Percentiles rank a stretch among this genome's conserved stretches.
These are phyloP conservation scores for Periophthalmodon schlosseri DNA, from an alignment of 2,113 vertebrate genomes.

Conservation along the genomic window DNA sequence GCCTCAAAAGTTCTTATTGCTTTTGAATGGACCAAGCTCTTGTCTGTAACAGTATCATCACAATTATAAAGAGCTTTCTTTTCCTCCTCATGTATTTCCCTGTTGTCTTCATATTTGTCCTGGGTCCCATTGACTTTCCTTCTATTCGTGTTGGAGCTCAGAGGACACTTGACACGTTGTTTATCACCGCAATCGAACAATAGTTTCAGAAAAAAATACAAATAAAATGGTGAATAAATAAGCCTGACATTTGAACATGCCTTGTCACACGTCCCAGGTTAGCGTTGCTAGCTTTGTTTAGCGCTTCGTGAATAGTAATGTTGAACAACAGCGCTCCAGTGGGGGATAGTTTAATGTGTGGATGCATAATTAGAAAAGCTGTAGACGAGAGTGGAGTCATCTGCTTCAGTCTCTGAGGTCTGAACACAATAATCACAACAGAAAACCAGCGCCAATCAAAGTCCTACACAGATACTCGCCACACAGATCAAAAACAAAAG, in stretches of 20 bases:
- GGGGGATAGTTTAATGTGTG: constrained; percentile 54
- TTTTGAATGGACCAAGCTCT: no score
- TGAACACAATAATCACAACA: constrained; percentile 10
- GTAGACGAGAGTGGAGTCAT: constrained; percentile 26
- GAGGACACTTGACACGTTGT: not conserved
- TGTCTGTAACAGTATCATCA: no score
- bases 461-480: constrained; percentile 12
- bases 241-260: constrained; percentile 68
- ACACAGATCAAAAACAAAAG: constrained; percentile 40
- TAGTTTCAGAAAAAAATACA: constrained; percentile 1
- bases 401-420: constrained; percentile 31
- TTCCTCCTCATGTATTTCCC: not conserved
- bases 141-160: not conserved
- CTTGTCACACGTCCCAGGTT: constrained; percentile 56
- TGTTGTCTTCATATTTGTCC: not conserved
- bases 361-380: constrained; percentile 66
- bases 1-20: no score
- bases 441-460: constrained; percentile 33
- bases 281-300: constrained; percentile 31
- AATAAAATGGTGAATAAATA: constrained; percentile 29
- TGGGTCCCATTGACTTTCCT: not conserved
- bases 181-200: constrained; percentile 13
- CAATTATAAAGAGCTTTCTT: not conserved
- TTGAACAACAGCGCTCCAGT: constrained; percentile 20
- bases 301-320: constrained; percentile 54